A percentile compares a stretch with the other conserved stretches of the same genome.
These are phyloP conservation scores for Elmis aenea DNA, from an alignment of 2,888 invertebrate genomes.

Conservation along the genomic window DNA sequence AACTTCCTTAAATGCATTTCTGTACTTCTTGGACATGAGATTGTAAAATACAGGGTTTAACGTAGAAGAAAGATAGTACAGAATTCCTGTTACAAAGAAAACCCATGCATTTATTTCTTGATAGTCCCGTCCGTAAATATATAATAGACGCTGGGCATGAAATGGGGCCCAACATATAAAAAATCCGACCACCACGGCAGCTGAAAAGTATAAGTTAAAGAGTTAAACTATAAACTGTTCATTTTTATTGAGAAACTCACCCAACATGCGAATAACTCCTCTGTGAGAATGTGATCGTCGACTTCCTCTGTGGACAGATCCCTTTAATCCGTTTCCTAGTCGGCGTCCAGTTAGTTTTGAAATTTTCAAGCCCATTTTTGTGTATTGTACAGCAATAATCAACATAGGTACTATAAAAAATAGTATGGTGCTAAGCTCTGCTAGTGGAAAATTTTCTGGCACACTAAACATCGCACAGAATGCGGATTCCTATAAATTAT, in stretches of 20 bases:
- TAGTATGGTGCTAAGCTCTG: constrained; percentile 74
- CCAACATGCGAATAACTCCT: constrained; percentile 74
- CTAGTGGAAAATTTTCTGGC: constrained; percentile 61
- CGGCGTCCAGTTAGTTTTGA: constrained; percentile 48
- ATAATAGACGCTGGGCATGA: constrained; percentile 85
- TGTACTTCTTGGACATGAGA: constrained; percentile 70
- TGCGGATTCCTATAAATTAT: constrained; percentile 60
- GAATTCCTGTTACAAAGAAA: constrained; percentile 72
- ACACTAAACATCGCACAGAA: constrained; percentile 70
- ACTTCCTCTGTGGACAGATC: constrained; percentile 63
- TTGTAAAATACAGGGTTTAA: constrained; percentile 85
- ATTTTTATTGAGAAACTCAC: constrained; percentile 49
- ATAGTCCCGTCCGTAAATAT: constrained; percentile 65
- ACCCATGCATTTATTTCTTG: constrained; percentile 69
- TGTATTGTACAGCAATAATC: constrained; percentile 73
- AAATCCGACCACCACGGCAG: constrained; percentile 88
- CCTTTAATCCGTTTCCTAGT: constrained; percentile 51
- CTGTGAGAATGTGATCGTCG: constrained; percentile 66
- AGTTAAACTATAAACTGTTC: neutral
- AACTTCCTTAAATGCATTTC: constrained; percentile 71
- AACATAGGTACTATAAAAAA: constrained; percentile 75
- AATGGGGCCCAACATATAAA: constrained; percentile 96
- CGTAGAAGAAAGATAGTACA: constrained; percentile 75
- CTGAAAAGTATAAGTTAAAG: constrained; percentile 51
- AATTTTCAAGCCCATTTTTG: constrained; percentile 71